Base-by-base conservation (phyloP, 2,888 invertebrate genomes). In the Sarcophaga variegata region DNA sequence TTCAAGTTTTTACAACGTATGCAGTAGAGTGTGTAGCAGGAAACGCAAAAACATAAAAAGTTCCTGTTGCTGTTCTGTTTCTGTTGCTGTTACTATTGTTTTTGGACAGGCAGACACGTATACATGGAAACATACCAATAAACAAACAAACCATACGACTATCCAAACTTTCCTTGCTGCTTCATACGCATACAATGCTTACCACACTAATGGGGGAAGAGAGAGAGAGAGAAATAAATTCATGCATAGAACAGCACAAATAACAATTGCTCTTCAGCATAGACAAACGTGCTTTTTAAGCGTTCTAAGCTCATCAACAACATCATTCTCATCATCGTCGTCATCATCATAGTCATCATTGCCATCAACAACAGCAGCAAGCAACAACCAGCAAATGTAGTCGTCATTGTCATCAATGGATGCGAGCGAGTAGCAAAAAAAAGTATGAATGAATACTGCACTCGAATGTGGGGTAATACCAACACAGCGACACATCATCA, bases 231-330 rank as follows among this genome's bases (percentile, higher is more conserved):
- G 54, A 54, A 6, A 74, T 72, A 62, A 80, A 80, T 74, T 83
- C 78, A 83, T 85, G 86, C 74, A 80, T 83, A 72, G 84, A 70
- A 84, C 79, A 80, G 80, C 84, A 54, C 54, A 84, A 81, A 86
- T 83, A 81, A 83, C 87, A 87, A 87, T 81, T 71, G 87, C 87
- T 75, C 87, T 87, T 87, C 75, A 87, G 64, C 78, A 81, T 79
- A 87, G 87, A 87, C 87, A 84, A 87, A 87, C 87, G 87, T 87
- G 87, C 83, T 87, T 83, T 87, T 87, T 71, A 87, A 87, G 83
- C 87, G 83, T 84, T 87, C 78, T 83, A 81, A 87, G 75, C 87
- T 84, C 87, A 87, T 87, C 87, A 83, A 67, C 79, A 54, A 54
- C 82, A 76, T 14, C 70, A 74, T 63, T 8, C 27, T 25, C 17